phyloP scores from a whole-genome alignment of 2,888 invertebrate species.

The Lasioglossum zephyrum region DNA sequence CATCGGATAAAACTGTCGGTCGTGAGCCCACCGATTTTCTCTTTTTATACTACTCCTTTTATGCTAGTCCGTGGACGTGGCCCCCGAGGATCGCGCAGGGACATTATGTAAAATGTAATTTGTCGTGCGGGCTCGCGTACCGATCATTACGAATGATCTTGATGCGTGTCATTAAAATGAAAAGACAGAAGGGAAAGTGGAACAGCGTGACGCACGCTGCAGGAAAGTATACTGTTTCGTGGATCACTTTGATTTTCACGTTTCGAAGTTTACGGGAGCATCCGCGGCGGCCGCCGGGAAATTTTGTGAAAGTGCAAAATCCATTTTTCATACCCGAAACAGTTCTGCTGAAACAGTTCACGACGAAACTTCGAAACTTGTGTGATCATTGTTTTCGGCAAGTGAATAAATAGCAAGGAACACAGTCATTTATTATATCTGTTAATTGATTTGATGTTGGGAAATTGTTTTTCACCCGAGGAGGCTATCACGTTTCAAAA shows the following conservation, averaged over 20 bases:
- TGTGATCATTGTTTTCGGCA: neutral
- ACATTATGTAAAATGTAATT: slow-evolving; percentile 70
- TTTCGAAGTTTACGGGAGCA: slow-evolving; percentile 37
- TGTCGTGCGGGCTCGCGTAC: slow-evolving; percentile 45
- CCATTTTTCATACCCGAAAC: neutral
- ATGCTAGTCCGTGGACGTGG: slow-evolving; percentile 10
- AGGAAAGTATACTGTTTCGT: slow-evolving; percentile 69
- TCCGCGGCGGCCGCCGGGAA: slow-evolving; percentile 15
- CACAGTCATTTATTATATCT: neutral
- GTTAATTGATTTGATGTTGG: neutral
- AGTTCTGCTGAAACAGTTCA: too few relatives aligned
- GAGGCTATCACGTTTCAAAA: neutral
- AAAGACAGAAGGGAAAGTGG: slow-evolving; percentile 72
- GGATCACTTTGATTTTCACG: slow-evolving; percentile 63
- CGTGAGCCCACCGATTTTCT: slow-evolving; percentile 46
- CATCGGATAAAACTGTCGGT: slow-evolving; percentile 64
- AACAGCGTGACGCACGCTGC: slow-evolving; percentile 57
- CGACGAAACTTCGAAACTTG: too few relatives aligned
- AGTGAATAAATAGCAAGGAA: neutral
- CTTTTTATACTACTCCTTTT: slow-evolving; percentile 67
- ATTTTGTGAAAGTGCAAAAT: slow-evolving; percentile 45
- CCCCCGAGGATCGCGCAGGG: slow-evolving; percentile 34
- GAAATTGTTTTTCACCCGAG: neutral
- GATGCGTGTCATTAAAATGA: slow-evolving; percentile 70
- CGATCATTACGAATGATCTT: slow-evolving; percentile 61